A percentile compares a stretch with the other conserved stretches of the same genome.
These are phyloP conservation scores for Thereuonema tuberculata DNA, from an alignment of 1,140 invertebrate species.

Conservation along the genomic window DNA sequence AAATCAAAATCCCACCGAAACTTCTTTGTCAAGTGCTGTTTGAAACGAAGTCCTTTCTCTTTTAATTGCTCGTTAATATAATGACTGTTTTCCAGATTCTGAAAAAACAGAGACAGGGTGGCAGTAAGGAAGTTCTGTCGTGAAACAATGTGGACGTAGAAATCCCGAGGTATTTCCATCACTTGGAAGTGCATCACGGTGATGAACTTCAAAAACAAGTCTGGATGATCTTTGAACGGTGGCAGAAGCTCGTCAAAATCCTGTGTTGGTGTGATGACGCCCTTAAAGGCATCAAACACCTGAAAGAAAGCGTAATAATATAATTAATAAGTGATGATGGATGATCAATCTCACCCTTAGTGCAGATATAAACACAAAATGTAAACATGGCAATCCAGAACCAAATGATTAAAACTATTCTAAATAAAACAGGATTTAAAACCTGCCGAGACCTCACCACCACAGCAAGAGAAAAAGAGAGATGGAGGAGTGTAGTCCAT, in stretches of 20 bases:
- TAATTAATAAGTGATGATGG: too few species aligned
- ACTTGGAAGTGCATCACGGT: conserved; percentile 61
- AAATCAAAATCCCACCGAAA: conserved; percentile 78
- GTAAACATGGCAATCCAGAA: too few species aligned
- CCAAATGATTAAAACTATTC: too few species aligned
- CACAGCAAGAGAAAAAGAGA: too few species aligned
- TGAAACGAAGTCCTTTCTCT: conserved; percentile 53
- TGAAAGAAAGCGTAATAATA: neutral
- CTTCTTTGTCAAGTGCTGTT: conserved; percentile 51
- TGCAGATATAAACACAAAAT: too few species aligned
- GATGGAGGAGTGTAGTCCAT: too few species aligned
- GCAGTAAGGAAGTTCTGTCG: conserved; percentile 80
- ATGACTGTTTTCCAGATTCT: conserved; percentile 43
- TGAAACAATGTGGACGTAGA: conserved; percentile 82
- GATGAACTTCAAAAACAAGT: conserved; percentile 65
- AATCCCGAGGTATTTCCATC: conserved; percentile 40
- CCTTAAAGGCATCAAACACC: conserved; percentile 81
- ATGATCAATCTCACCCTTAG: too few species aligned
- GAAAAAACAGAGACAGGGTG: conserved; percentile 63
- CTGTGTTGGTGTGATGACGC: conserved; percentile 82
- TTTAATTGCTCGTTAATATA: conserved; percentile 50
- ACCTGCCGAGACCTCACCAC: too few species aligned
- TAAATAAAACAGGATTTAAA: too few species aligned
- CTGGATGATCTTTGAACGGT: conserved; percentile 53
- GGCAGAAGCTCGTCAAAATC: conserved; percentile 67